These are phyloP conservation scores for Muscidifurax raptorellus DNA, from an alignment of 1,140 invertebrate genomes.

Conservation along the genomic window DNA sequence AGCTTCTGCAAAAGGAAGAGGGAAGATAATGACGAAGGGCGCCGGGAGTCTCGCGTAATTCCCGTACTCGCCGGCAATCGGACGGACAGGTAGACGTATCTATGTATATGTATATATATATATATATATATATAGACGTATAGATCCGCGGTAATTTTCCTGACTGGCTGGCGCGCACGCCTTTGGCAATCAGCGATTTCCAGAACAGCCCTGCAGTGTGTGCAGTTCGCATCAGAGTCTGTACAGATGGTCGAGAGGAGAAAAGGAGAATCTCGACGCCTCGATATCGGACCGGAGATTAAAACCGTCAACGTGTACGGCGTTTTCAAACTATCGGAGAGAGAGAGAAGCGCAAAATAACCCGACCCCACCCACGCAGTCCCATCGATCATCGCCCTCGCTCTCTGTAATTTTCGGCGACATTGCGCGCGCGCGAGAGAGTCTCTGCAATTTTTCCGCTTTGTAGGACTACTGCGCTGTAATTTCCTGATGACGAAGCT, in stretches of 20 bases:
- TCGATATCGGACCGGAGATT: constrained; percentile 54
- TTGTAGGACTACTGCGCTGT: neutral
- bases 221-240: neutral
- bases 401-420: constrained; percentile 47
- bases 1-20: neutral
- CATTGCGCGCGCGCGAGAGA: too few relatives aligned
- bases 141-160: constrained; percentile 6
- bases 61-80: neutral
- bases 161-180: neutral
- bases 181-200: constrained; percentile 33
- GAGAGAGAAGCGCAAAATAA: constrained; percentile 42
- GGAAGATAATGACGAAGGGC: neutral
- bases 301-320: constrained; percentile 51
- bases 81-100: constrained; percentile 11
- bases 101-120: neutral
- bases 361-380: constrained; percentile 12
- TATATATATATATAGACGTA: too few relatives aligned
- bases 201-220: neutral
- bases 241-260: neutral
- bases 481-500: neutral
- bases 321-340: constrained; percentile 48
- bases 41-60: neutral
- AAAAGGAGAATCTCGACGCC: constrained; percentile 2
- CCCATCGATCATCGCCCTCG: constrained; percentile 45
- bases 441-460: neutral